A percentile compares a stretch with the other conserved stretches of the same genome.
Evolutionary conservation across 1,140 invertebrate genomes (phyloP).

Genomic region (Listronotus bonariensis): DNA sequence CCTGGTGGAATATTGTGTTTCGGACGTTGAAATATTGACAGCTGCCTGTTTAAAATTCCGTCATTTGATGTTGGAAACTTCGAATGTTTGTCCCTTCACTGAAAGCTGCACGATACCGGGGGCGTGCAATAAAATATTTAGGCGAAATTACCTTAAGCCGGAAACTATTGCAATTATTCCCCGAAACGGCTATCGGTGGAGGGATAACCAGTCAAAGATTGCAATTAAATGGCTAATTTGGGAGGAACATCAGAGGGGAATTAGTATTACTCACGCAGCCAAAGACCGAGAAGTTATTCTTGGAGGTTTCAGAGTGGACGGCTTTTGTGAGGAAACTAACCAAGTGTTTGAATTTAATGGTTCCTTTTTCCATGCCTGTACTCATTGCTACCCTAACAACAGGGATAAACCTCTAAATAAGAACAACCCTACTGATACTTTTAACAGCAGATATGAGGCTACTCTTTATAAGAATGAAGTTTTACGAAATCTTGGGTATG

Average conservation of each 20-base stretch:
- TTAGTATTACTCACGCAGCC: too few species aligned
- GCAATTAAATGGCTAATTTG: too few species aligned
- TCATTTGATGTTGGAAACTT: neutral
- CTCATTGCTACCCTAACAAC: conserved; percentile 5
- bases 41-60: conserved; percentile 17
- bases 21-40: conserved; percentile 12
- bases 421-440: conserved; percentile 1
- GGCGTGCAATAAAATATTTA: neutral
- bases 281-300: too few species aligned
- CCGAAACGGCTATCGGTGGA: conserved; percentile 1
- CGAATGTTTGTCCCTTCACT: conserved; percentile 19
- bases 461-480: conserved; percentile 4
- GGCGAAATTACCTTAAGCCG: conserved; percentile 10
- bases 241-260: too few species aligned
- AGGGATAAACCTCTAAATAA: neutral
- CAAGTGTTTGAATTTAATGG: neutral
- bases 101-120: conserved; percentile 7
- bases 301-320: too few species aligned
- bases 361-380: conserved; percentile 12
- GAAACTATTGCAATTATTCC: conserved; percentile 24
- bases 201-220: too few species aligned
- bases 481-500: neutral
- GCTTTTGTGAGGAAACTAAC: too few species aligned
- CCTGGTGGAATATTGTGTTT: conserved; percentile 5
- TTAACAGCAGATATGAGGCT: neutral